Percentiles rank a stretch among this genome's conserved stretches.
Evolutionary conservation across 2,888 invertebrate genomes (phyloP).

Genomic region (Limnephilus rhombicus): DNA sequence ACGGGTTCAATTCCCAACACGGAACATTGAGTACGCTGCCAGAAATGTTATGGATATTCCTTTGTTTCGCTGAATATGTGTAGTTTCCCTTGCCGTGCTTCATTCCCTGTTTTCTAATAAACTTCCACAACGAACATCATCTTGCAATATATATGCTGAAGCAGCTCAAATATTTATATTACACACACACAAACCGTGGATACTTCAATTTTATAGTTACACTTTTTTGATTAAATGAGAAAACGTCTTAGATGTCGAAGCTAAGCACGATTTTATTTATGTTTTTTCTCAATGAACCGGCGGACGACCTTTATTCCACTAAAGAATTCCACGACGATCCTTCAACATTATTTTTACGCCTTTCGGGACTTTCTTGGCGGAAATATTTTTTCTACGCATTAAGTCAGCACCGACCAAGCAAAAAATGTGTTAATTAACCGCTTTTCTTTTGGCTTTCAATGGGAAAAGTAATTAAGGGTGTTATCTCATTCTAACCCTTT

Average conservation of each 20-base stretch:
- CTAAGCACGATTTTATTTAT: background rate
- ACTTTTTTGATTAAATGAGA: background rate
- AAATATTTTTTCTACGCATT: background rate
- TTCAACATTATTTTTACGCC: background rate
- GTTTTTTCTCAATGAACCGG: background rate
- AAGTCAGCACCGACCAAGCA: background rate
- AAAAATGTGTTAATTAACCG: background rate
- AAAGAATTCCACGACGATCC: background rate
- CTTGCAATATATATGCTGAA: background rate
- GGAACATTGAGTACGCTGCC: conserved; percentile 40
- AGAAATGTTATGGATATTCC: conserved; percentile 26
- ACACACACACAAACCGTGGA: background rate
- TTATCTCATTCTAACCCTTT: background rate
- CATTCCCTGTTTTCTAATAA: background rate
- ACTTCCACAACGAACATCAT: background rate
- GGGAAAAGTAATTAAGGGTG: background rate
- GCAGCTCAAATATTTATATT: background rate
- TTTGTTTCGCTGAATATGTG: conserved; percentile 9
- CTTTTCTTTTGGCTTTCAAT: background rate
- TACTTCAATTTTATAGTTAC: background rate
- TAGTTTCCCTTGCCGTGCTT: background rate
- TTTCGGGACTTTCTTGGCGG: background rate
- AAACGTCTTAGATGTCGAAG: background rate
- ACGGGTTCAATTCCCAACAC: conserved; percentile 33
- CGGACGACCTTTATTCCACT: background rate